Base-by-base conservation (phyloP, 2,888 invertebrate genomes). In the Acrobasis repandana region DNA sequence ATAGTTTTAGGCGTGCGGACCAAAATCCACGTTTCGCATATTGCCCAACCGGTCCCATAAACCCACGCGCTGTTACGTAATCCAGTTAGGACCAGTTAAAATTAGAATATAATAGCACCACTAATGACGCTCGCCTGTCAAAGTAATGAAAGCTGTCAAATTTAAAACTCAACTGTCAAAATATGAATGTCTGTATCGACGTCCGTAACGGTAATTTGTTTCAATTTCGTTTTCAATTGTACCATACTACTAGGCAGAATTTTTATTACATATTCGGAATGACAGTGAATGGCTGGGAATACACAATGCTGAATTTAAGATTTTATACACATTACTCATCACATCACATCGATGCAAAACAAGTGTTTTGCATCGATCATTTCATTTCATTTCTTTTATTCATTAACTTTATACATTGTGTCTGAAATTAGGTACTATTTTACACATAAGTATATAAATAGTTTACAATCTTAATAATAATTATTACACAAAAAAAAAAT, bases 91-190 rank as follows among this genome's bases (percentile, higher is more conserved):
- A 80, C 67, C 65, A 62, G 66, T 76, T 77, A 76, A 72, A 80
- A 80, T 80, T 83, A 83, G 84, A 86, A 87, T 83, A 83, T 81
- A 83, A 80, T 75, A 76, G 72, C 72, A 69, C 67, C 79, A 77
- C 76, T 77, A 74, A 75, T 70, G 67, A 61, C 66, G 67, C 63
- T 67, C 65, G 67, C 61, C 67, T 80, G 76, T 77, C 80, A 75
- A 72, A 69, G 68, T 75, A 75, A 75, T 70, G 59, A 61, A 61
- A 68, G 60, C 72, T 75, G 71, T 73, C 76, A 76, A 69, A 70
- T 57, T 51, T 38, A 20, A 18, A 28, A 47, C 58, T 33, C 33
- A 65, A 61, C 60, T 64, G 64, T 61, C 64, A 63, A 58, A 63
- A 54, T 47, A 47, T 16, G n/a, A 54, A 54, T 54, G 14, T 54